phyloP scores from a whole-genome alignment of 2,888 invertebrate species.

The Apantesis nais region DNA sequence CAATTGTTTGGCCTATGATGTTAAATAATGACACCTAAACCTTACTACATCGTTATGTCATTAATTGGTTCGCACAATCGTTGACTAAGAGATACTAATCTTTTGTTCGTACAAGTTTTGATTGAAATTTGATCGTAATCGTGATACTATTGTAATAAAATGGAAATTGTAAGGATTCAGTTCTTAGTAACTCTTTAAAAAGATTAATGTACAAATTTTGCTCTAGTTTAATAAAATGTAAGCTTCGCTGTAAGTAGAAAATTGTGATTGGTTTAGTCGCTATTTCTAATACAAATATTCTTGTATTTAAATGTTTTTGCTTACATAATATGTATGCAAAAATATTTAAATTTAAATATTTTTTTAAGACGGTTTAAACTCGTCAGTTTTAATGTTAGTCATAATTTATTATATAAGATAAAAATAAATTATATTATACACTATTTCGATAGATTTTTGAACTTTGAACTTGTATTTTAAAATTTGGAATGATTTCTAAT shows the following conservation, averaged over 20 bases:
- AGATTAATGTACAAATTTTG: neutral
- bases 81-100: slow-evolving; percentile 1
- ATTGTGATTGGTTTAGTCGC: neutral
- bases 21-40: slow-evolving; percentile 42
- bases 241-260: neutral
- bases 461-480: too few relatives aligned
- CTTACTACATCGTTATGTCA: slow-evolving; percentile 34
- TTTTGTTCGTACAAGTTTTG: neutral
- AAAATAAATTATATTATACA: too few relatives aligned
- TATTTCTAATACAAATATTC: neutral
- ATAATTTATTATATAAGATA: too few relatives aligned
- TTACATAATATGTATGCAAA: too few relatives aligned
- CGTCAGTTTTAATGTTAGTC: too few relatives aligned
- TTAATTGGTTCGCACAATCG: slow-evolving; percentile 22
- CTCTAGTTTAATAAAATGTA: neutral
- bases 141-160: neutral
- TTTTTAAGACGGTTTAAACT: too few relatives aligned
- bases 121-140: slow-evolving; percentile 3
- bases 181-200: neutral
- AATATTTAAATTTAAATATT: too few relatives aligned
- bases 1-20: slow-evolving; percentile 38
- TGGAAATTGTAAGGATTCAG: neutral
- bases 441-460: too few relatives aligned
- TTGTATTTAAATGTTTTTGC: too few relatives aligned
- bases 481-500: too few relatives aligned